Percentiles rank a stretch among this genome's conserved stretches.
These are phyloP conservation scores for Apotomis turbidana DNA, from an alignment of 2,888 invertebrate species.

Conservation along the genomic window DNA sequence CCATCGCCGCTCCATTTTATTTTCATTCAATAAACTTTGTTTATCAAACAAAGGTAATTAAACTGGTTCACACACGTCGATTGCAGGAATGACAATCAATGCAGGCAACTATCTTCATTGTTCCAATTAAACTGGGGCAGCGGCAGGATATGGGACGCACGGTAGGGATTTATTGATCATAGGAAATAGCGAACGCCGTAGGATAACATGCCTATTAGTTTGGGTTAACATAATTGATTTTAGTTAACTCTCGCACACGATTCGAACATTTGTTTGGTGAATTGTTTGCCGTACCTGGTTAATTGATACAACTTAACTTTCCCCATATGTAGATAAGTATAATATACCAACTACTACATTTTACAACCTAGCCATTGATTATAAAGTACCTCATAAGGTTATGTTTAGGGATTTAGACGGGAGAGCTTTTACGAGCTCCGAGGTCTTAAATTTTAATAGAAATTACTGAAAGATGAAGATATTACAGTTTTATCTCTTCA, in stretches of 20 bases:
- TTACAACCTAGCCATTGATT: constrained; percentile 1
- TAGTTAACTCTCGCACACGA: background rate
- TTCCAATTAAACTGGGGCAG: constrained; percentile 66
- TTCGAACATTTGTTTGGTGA: too few species aligned
- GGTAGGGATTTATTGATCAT: constrained; percentile 34
- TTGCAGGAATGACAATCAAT: constrained; percentile 47
- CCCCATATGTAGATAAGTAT: background rate
- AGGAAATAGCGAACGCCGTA: constrained; percentile 18
- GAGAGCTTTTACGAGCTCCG: constrained; percentile 20
- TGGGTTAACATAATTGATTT: constrained; percentile 26
- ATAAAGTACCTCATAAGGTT: constrained; percentile 10
- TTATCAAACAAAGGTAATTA: constrained; percentile 68
- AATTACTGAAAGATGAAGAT: constrained; percentile 25
- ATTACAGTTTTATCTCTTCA: constrained; percentile 1
- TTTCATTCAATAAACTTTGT: constrained; percentile 56
- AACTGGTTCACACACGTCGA: constrained; percentile 76
- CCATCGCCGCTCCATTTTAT: constrained; percentile 59
- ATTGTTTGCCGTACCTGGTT: background rate
- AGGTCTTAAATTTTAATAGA: constrained; percentile 24
- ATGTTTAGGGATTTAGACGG: constrained; percentile 12
- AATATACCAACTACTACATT: background rate
- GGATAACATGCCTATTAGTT: constrained; percentile 32
- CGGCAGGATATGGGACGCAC: constrained; percentile 49
- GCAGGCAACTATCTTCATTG: constrained; percentile 74
- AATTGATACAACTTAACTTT: background rate